Conservation (phyloP, 2,113 vertebrate genomes). For the Sylvicapra grimmia region DNA sequence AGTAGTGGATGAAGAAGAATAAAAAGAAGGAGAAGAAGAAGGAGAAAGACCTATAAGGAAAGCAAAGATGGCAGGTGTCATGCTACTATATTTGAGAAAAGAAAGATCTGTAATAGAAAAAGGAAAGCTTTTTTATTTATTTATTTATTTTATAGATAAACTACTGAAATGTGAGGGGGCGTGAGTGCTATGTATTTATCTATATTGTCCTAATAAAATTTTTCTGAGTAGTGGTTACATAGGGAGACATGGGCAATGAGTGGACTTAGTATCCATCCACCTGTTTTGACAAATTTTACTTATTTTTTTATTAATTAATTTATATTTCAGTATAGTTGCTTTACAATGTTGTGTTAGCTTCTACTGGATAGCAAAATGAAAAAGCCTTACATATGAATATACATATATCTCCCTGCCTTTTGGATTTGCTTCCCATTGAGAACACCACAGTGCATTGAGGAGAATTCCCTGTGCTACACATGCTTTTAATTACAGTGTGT, state of each 20-base stretch:
- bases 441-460: no score
- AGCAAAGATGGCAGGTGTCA: neutral
- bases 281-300: neutral
- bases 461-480: neutral
- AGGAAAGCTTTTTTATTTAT: neutral
- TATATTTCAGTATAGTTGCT: no score
- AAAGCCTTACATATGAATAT: accelerated
- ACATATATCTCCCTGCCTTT: no score
- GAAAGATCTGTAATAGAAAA: neutral
- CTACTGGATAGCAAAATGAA: no score
- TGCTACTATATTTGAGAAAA: neutral
- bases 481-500: neutral
- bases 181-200: neutral
- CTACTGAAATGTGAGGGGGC: no score
- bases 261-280: neutral
- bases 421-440: no score
- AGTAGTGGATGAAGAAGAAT: neutral
- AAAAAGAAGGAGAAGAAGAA: neutral
- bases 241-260: neutral
- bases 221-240: neutral
- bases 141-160: neutral
- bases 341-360: no score
- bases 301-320: neutral
- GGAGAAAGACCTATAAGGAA: neutral
- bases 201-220: neutral